Conservation (phyloP, 2,888 invertebrate species). For the Itoplectis maculator region DNA sequence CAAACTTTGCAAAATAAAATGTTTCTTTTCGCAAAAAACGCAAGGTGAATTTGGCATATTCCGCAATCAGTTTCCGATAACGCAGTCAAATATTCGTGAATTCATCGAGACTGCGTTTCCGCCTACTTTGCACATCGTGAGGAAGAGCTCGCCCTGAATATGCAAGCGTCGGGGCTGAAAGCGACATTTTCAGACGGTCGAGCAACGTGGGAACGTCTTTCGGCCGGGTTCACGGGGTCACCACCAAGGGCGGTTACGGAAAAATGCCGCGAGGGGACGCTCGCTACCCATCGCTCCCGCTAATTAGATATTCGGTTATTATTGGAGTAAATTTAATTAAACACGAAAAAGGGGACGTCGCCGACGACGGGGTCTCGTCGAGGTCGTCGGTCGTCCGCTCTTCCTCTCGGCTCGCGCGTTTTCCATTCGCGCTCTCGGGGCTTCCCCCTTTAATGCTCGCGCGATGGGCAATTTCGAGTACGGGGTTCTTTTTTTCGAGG, state of each 20-base stretch:
- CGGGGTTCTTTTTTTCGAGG: background rate
- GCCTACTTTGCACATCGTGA: background rate
- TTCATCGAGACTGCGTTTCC: background rate
- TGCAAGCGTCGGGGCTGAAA: constrained; percentile 1
- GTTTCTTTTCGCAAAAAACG: too few relatives aligned
- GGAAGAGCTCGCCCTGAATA: constrained; percentile 1
- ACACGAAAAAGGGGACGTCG: constrained; percentile 27
- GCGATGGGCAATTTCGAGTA: background rate
- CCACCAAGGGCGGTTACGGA: background rate
- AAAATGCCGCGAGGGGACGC: constrained; percentile 21
- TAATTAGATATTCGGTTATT: constrained; percentile 66
- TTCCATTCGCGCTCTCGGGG: background rate
- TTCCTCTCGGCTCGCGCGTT: constrained; percentile 5
- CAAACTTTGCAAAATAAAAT: too few relatives aligned
- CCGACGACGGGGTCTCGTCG: too few relatives aligned
- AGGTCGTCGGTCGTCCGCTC: constrained; percentile 8
- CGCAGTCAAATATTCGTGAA: background rate
- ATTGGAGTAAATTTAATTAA: constrained; percentile 65
- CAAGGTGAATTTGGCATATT: background rate
- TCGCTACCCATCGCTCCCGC: constrained; percentile 46
- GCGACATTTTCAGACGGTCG: background rate
- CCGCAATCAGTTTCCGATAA: background rate
- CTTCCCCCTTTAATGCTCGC: background rate
- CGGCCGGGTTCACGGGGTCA: background rate
- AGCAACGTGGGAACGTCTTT: constrained; percentile 3